Base-by-base conservation (phyloP, 2,888 invertebrate species). In the Pristionchus exspectatus region DNA sequence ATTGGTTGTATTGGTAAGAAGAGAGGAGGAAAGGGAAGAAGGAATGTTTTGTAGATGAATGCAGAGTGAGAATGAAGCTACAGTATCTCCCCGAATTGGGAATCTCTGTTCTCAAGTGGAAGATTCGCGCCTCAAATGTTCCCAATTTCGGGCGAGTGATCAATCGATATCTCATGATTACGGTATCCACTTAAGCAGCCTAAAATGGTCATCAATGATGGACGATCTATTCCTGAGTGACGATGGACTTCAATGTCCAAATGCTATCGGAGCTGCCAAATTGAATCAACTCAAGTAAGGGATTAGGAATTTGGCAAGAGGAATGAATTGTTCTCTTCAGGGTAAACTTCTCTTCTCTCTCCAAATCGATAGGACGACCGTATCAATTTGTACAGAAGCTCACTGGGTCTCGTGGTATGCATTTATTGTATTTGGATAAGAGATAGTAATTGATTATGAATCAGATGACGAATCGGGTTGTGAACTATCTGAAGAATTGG, bases 301-400 rank as follows among this genome's bases (percentile, higher is more conserved):
- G 33, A 38, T 56, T 44, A 30, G 4, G 27, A 87, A n/a, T 33
- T 9, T 3, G 24, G 27, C 4, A 10, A 5, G n/a, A 10, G 33
- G 12, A 54, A 24, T 7, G 81, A 54, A 54, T 33, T 38, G 30
- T 38, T 50, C 30, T n/a, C 7, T 91, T 84, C 83, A 92, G 91
- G 87, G 54, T 92, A n/a, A 89, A 90, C 30, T 90, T 92, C 74
- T 90, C 90, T 27, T 87, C 90, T 18, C 89, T 90, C 44, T 72
- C 90, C 12, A 90, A 90, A 21, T 87, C 83, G 16, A 74, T 90
- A 18, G 92, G 92, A 38, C 90, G 90, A 44, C 92, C 92, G 30
- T 92, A 91, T 66, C 56, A 66, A 27, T 92, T 92, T 54, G 88
- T 92, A 0, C 92, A 92, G 89, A 72, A 87, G 38, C 50, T 92